A percentile compares a stretch with the other conserved stretches of the same genome.
These are phyloP conservation scores for Coregonus sp. DNA, from an alignment of 2,797 vertebrate genomes.

Conservation along the genomic window DNA sequence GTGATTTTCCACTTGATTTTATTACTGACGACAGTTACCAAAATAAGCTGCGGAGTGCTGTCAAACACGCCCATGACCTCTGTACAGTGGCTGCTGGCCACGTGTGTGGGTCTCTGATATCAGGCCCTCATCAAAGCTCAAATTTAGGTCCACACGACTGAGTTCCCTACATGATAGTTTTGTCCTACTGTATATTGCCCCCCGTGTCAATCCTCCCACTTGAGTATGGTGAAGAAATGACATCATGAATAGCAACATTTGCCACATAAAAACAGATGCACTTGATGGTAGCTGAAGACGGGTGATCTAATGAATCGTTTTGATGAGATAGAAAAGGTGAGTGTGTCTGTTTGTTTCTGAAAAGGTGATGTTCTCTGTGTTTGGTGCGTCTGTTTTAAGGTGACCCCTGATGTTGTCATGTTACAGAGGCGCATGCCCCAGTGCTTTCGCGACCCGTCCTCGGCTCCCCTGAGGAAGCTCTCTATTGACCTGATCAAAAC, in stretches of 20 bases:
- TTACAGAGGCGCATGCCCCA: conserved; percentile 90
- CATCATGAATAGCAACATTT: conserved; percentile 83
- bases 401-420: conserved; percentile 68
- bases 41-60: background rate
- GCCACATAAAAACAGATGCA: background rate
- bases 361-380: conserved; percentile 25
- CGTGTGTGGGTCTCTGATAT: background rate
- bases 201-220: background rate
- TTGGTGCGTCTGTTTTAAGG: conserved; percentile 54
- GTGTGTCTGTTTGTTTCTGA: conserved; percentile 68
- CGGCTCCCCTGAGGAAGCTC: conserved; percentile 88
- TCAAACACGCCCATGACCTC: background rate
- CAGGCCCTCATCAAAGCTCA: background rate
- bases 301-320: background rate
- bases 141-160: background rate
- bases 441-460: conserved; percentile 87
- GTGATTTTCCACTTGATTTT: conserved; percentile 8
- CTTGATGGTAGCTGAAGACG: conserved; percentile 55
- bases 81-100: background rate
- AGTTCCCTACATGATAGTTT: background rate
- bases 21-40: conserved; percentile 6
- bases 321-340: conserved; percentile 50
- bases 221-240: conserved; percentile 88
- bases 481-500: conserved; percentile 93
- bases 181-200: background rate